phyloP scores from a whole-genome alignment of 2,797 vertebrate genomes.

The Pseudochirops cupreus region DNA sequence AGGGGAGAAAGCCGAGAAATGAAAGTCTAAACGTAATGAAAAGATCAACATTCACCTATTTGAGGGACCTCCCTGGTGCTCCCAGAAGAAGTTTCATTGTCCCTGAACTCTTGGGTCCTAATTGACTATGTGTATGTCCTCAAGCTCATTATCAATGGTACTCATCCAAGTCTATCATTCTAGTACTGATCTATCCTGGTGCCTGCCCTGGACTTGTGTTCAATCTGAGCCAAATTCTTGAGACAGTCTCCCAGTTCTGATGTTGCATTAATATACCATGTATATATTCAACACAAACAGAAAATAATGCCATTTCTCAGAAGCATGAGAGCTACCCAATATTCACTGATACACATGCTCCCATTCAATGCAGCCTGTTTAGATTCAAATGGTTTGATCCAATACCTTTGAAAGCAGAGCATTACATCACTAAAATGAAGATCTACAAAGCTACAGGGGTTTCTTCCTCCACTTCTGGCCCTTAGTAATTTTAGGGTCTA shows the following conservation, averaged over 20 bases:
- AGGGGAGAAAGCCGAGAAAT: not conserved
- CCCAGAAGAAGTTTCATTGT: not conserved
- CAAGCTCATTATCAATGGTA: not conserved
- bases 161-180: not conserved
- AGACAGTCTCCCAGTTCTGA: not conserved
- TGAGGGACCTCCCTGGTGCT: not conserved
- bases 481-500: not conserved
- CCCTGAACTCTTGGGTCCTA: not conserved
- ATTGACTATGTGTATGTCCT: not conserved
- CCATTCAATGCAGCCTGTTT: not conserved
- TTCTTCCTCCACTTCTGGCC: not conserved
- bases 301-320: not conserved
- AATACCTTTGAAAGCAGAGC: not conserved
- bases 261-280: not conserved
- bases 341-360: not conserved
- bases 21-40: not conserved
- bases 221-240: slow-evolving; percentile 10
- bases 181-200: not conserved
- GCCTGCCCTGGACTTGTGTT: not conserved
- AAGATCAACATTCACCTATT: not conserved
- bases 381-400: not conserved
- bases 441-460: not conserved
- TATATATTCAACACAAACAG: not conserved
- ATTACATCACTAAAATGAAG: not conserved
- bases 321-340: not conserved